Percentiles rank a stretch among this genome's conserved stretches.
These are phyloP conservation scores for Coleophora flavipennella DNA, from an alignment of 2,888 invertebrate genomes.

Conservation along the genomic window DNA sequence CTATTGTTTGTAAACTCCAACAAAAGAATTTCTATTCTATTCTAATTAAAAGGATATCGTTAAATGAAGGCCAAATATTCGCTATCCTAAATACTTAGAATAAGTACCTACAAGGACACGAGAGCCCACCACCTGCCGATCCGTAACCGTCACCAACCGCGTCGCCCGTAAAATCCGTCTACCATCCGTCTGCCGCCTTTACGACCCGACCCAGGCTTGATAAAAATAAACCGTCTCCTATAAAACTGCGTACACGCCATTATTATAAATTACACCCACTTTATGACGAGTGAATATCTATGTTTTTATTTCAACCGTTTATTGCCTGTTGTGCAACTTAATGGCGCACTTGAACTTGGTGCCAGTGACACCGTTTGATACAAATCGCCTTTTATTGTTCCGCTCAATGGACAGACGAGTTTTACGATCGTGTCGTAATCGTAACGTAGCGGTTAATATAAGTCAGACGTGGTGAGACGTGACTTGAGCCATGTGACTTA, in stretches of 20 bases:
- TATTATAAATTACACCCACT: conserved; percentile 40
- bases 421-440: conserved; percentile 64
- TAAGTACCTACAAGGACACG: background rate
- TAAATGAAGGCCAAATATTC: background rate
- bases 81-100: background rate
- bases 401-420: conserved; percentile 62
- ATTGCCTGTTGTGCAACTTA: conserved; percentile 66
- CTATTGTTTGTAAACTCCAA: too few relatives aligned
- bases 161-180: conserved; percentile 58
- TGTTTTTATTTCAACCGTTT: conserved; percentile 63
- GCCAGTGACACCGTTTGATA: conserved; percentile 69
- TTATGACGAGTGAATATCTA: conserved; percentile 42
- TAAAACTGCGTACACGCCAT: conserved; percentile 34
- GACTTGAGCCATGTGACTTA: conserved; percentile 37
- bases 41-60: too few relatives aligned
- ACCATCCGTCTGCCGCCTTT: conserved; percentile 63
- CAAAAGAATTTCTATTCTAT: too few relatives aligned
- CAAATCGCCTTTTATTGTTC: conserved; percentile 68
- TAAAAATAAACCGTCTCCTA: conserved; percentile 61
- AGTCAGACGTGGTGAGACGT: conserved; percentile 40
- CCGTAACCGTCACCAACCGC: conserved; percentile 29
- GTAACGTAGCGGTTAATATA: conserved; percentile 45
- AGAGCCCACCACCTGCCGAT: conserved; percentile 46
- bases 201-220: conserved; percentile 56
- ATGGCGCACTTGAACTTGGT: conserved; percentile 68